These are phyloP conservation scores for Pemphigus obesinymphae DNA, from an alignment of 1,140 invertebrate genomes.

Conservation along the genomic window DNA sequence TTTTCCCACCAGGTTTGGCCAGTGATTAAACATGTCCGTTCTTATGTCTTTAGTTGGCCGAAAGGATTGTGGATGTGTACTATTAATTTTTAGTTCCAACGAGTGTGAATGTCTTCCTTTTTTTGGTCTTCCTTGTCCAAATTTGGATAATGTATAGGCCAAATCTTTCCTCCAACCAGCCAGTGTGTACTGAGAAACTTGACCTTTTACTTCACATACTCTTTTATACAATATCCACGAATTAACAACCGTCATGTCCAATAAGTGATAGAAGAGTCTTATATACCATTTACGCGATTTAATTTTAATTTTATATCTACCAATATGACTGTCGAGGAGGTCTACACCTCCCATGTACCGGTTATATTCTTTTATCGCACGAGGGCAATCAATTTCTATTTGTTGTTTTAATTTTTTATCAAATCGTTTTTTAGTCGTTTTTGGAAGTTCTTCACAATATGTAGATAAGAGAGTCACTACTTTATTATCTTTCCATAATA, in stretches of 20 bases:
- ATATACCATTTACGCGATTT: constrained; percentile 49
- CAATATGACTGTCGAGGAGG: constrained; percentile 43
- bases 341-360: constrained; percentile 49
- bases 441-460: not conserved
- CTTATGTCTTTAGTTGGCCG: constrained; percentile 27
- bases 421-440: not conserved
- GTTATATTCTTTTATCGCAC: constrained; percentile 46
- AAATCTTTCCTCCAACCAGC: not conserved
- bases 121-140: not conserved
- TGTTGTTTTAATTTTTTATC: not conserved
- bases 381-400: constrained; percentile 42
- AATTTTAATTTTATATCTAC: constrained; percentile 49
- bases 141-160: not conserved
- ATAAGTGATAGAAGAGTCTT: constrained; percentile 48
- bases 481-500: constrained; percentile 16
- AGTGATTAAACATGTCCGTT: constrained; percentile 36
- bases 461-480: not conserved
- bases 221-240: constrained; percentile 47
- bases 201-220: not conserved
- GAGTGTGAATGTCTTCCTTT: not conserved
- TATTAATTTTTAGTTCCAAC: not conserved
- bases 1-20: not conserved
- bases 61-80: not conserved
- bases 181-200: not conserved
- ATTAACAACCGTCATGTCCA: constrained; percentile 47